phyloP scores from a whole-genome alignment of 2,797 vertebrate species.

The Anomalospiza imberbis region DNA sequence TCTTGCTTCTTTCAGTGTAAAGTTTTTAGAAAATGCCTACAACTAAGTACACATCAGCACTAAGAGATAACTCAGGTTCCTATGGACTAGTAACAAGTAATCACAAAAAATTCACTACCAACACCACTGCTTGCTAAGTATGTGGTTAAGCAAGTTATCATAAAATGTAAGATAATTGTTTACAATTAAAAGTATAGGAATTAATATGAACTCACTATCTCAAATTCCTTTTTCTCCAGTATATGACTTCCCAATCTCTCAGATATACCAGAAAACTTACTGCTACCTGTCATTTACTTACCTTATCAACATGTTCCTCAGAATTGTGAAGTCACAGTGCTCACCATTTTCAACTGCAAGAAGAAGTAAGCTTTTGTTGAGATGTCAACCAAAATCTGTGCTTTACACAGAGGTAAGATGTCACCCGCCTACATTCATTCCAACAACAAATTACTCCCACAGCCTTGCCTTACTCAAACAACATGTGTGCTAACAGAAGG shows the following conservation, averaged over 20 bases:
- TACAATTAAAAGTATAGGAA: not conserved
- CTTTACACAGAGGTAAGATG: not conserved
- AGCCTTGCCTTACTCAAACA: not conserved
- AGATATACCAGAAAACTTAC: not conserved
- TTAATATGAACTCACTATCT: not conserved
- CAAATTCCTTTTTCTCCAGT: not conserved
- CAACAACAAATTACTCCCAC: not conserved
- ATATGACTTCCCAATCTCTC: not conserved
- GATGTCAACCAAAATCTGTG: not conserved
- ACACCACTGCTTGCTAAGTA: not conserved
- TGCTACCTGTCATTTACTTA: constrained; percentile 53
- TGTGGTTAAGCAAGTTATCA: not conserved
- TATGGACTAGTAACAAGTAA: not conserved
- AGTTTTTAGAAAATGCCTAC: not conserved
- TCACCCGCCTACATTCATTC: not conserved
- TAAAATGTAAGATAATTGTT: not conserved
- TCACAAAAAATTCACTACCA: not conserved
- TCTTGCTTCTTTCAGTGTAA: not conserved
- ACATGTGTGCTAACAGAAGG: not conserved
- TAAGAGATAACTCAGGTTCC: not conserved
- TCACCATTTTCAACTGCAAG: constrained; percentile 93
- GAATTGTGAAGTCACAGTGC: constrained; percentile 98
- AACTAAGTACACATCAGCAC: not conserved
- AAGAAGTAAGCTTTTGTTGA: constrained; percentile 5
- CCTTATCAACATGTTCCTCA: constrained; percentile 99